Base-by-base conservation (phyloP, 1,140 invertebrate species). In the Drosophila eugracilis region DNA sequence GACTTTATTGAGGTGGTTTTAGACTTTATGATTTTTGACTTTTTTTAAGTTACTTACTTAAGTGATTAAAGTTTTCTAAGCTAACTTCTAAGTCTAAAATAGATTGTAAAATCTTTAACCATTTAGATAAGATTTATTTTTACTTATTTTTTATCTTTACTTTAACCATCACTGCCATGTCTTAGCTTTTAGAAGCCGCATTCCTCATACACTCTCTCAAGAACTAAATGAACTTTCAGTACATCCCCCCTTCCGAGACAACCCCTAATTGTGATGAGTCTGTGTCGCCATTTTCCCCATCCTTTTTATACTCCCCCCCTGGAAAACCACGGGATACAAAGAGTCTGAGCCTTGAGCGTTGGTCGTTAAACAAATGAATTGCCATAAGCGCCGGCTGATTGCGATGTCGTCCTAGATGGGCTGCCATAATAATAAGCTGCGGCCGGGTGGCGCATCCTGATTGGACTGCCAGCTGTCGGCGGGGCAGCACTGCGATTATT, bases 301-400 rank as follows among this genome's bases (percentile, higher is more conserved):
- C 72, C 28, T 42, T 17, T 24, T n/a, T 53, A n/a, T n/a, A n/a
- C n/a, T n/a, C n/a, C n/a, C 22, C 34, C 22, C 17, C 4, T 1
- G 5, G 19, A 1, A 42, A 15, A 7, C 15, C 6, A 34, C n/a
- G n/a, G n/a, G 5, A 19, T 36, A 58, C 14, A 5, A n/a, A 70
- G 32, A 70, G 41, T 54, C 30, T 50, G 28, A 41, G 7, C 30
- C 57, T 36, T 32, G 34, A 45, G 70, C 55, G 60, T 24, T 69
- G 67, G 54, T 91, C 89, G 90, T 91, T 89, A 91, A 91, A 89
- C 90, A 91, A 91, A 91, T 91, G 89, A 91, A 91, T 91, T 91
- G 89, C 90, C 90, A 84, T 89, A 90, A 88, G 85, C 73, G 62
- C 53, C 52, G 78, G 78, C 77, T 89, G 89, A 91, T 91, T 91